Percentiles rank a stretch among this genome's conserved stretches.
These are phyloP conservation scores for Zalophus californianus DNA, from an alignment of 2,797 vertebrate species.

Conservation along the genomic window DNA sequence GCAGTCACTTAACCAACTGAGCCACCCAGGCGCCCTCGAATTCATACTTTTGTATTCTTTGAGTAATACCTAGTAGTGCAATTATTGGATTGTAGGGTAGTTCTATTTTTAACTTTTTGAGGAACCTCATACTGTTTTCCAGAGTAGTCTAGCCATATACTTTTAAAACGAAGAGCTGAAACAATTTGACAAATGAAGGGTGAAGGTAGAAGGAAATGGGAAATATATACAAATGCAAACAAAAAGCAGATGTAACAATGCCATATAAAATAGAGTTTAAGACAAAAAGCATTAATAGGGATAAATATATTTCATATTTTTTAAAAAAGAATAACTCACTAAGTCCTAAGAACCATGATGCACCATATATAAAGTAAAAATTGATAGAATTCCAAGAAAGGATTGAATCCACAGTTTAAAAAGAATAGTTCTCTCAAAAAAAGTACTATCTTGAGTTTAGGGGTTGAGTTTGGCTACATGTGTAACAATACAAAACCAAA, in stretches of 20 bases:
- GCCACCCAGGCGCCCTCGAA: too few species aligned
- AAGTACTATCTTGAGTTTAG: not conserved
- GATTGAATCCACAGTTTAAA: conserved; percentile 28
- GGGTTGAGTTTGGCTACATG: not conserved
- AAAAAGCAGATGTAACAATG: not conserved
- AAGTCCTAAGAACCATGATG: not conserved
- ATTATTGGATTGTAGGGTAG: too few species aligned
- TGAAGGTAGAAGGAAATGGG: conserved; percentile 1
- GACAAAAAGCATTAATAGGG: not conserved
- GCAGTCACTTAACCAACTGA: too few species aligned
- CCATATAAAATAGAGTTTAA: conserved; percentile 9
- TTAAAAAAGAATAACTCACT: not conserved
- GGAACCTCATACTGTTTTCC: not conserved
- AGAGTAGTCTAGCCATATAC: not conserved
- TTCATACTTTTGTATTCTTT: too few species aligned
- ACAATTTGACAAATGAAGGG: not conserved
- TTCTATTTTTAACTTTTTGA: not conserved
- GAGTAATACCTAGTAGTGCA: too few species aligned
- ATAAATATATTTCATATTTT: conserved; percentile 45
- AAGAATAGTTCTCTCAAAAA: not conserved
- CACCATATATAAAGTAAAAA: not conserved
- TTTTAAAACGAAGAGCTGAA: conserved; percentile 6
- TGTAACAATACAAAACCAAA: not conserved
- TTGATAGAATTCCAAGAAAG: not conserved
- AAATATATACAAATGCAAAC: conserved; percentile 2